Base-by-base conservation (phyloP, 92 coral and sea anemone genomes). In the Porites evermanni region DNA sequence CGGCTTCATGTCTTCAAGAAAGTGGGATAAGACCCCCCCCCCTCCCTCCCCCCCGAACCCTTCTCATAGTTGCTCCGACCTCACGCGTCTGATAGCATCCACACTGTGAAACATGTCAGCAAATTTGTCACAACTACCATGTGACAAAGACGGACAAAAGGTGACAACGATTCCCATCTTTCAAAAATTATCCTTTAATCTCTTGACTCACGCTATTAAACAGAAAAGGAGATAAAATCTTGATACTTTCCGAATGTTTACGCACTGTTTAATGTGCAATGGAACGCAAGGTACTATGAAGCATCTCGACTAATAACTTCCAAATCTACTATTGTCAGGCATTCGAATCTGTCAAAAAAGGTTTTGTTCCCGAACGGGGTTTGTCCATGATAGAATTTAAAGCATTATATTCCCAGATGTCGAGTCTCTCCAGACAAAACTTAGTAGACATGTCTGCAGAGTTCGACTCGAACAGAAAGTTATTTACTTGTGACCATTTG, bases 201-300 rank as follows among this genome's bases (percentile, higher is more conserved):
- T 53, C 52, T 47, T 81, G 53, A 64, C 52, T 71, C 53, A 58
- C 24, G 59, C 78, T 19, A 47, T 29, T 58, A 54, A 70, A 81
- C 47, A 38, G 47, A 81, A 64, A 81, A 21, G 59, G 86, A 71
- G 61, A 70, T n/a, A 81, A 80, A 44, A 70, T 71, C 78, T 81
- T 38, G 17, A 32, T 53, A n/a, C 47, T 20, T 32, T 23, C 19
- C 47, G 20, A 70, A 70, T 59, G 23, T 58, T 81, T 70, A 69
- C 53, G 11, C 44, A 7, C 47, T 38, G 6, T 38, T 38, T 5
- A 38, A 38, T 38, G 6, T 38, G 47, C 6, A 4, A 38, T 38
- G 47, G 47, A 38, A 38, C 47, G 47, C 47, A 38, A 38, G 47
- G 47, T 38, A 38, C 47, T 38, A 38, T 38, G 47, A 38, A 3